phyloP scores from a whole-genome alignment of 2,113 vertebrate genomes.

The Ammodytes marinus region DNA sequence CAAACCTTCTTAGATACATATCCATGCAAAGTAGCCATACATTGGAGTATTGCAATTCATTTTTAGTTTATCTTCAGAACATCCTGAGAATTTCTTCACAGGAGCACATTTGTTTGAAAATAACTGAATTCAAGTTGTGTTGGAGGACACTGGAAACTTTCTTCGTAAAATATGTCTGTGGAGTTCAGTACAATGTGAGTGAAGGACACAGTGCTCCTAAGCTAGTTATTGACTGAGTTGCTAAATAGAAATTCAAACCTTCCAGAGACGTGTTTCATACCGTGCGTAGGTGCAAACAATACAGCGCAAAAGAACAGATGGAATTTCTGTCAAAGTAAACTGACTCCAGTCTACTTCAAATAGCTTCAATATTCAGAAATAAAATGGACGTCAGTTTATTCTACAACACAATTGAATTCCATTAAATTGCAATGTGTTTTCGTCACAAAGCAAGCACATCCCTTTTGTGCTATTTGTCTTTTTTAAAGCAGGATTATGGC shows the following conservation, averaged over 20 bases:
- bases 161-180: neutral
- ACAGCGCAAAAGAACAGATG: constrained; percentile 9
- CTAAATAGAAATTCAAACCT: neutral
- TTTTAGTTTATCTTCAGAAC: neutral
- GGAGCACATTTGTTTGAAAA: neutral
- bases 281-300: neutral
- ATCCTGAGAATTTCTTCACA: neutral
- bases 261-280: neutral
- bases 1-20: neutral
- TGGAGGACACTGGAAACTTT: neutral
- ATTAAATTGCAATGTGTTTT: no score
- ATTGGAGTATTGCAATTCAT: neutral
- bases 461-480: neutral
- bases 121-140: neutral
- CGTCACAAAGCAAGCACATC: neutral
- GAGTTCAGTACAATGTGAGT: neutral
- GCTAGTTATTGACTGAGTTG: neutral
- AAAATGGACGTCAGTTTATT: neutral
- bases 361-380: constrained; percentile 1
- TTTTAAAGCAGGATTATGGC: neutral
- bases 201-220: neutral
- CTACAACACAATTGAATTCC: constrained; percentile 1
- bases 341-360: constrained; percentile 1
- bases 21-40: neutral
- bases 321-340: constrained; percentile 40